Evolutionary conservation across 2,888 invertebrate genomes (phyloP), one percentile per base, ranked within the genome.

Genomic region (Caenorhabditis sinica): DNA sequence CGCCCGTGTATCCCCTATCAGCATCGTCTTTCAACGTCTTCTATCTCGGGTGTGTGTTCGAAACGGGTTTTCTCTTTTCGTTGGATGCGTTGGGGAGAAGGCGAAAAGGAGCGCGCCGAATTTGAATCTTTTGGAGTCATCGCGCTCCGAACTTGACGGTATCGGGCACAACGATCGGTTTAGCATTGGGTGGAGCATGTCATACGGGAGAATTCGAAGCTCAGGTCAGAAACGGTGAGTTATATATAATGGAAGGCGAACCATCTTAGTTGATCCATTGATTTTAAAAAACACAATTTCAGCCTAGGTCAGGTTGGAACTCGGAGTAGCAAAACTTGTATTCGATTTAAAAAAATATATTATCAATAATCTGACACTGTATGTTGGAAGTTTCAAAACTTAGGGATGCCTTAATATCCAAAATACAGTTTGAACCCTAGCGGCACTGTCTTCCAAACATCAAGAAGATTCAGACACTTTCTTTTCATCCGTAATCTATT

Each of bases 1-100:
- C 73, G 23, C 20, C 65, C 43, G 33, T 63, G 58, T 76, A 69
- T 69, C 56, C 77, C 61, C 77, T 77, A 71, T 69, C 77, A 77
- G 68, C 65, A 28, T 66, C 75, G 45, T 30, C 77, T 69, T 58
- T 76, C 76, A 45, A 65, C 75, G 69, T 77, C 69, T 69, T 63
- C 69, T 69, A 60, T 68, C 60, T 69, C 69, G 60, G 11, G 40
- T 25, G 56, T 33, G 76, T 71, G 77, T 77, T 77, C 77, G 77
- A 77, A 77, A 77, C 77, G 77, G 77, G 77, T 77, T 77, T 77
- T 71, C 63, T 33, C 72, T 60, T 58, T 60, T 60, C 51, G 61
- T 43, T 60, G 61, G 77, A 69, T 63, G 69, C 36, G 23, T 69
- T 69, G 69, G 30, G 56, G 36, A 20, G 60, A n/a, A 43, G 25